These are phyloP conservation scores for Aphidius colemani DNA, from an alignment of 2,888 invertebrate genomes.

Conservation along the genomic window DNA sequence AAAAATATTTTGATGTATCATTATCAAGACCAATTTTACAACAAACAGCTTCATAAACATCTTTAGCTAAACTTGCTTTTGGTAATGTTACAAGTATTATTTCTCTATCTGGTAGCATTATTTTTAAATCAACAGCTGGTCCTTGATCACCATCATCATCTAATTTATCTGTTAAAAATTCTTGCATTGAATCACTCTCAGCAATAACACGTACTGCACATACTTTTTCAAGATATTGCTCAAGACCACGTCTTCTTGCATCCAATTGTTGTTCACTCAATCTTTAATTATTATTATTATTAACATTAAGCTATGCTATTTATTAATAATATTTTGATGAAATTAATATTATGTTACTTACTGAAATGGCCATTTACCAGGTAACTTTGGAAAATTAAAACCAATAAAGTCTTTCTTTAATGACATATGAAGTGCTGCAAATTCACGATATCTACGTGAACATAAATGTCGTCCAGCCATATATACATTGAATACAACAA, in stretches of 20 bases:
- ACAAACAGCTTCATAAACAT: constrained; percentile 86
- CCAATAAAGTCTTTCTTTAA: constrained; percentile 93
- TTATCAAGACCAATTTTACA: constrained; percentile 82
- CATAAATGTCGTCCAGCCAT: constrained; percentile 99
- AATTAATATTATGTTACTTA: constrained; percentile 48
- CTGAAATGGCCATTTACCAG: constrained; percentile 98
- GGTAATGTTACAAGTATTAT: constrained; percentile 87
- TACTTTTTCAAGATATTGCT: constrained; percentile 97
- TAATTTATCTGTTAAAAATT: constrained; percentile 87
- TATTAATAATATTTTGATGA: background rate
- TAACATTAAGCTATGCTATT: background rate
- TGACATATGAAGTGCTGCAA: constrained; percentile 84
- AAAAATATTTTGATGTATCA: constrained; percentile 87
- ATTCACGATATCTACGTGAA: constrained; percentile 94
- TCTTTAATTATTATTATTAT: constrained; percentile 42
- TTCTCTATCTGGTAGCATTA: constrained; percentile 88
- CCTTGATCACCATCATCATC: constrained; percentile 80
- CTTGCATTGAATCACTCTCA: constrained; percentile 95
- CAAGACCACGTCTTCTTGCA: constrained; percentile 88
- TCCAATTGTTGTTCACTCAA: constrained; percentile 97
- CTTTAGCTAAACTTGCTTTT: constrained; percentile 87
- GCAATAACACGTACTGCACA: constrained; percentile 98
- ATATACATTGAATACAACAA: constrained; percentile 96
- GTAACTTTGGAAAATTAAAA: constrained; percentile 95
- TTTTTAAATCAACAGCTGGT: constrained; percentile 76